phyloP scores from a whole-genome alignment of 2,797 vertebrate genomes.

The Melanotaenia boesemani region DNA sequence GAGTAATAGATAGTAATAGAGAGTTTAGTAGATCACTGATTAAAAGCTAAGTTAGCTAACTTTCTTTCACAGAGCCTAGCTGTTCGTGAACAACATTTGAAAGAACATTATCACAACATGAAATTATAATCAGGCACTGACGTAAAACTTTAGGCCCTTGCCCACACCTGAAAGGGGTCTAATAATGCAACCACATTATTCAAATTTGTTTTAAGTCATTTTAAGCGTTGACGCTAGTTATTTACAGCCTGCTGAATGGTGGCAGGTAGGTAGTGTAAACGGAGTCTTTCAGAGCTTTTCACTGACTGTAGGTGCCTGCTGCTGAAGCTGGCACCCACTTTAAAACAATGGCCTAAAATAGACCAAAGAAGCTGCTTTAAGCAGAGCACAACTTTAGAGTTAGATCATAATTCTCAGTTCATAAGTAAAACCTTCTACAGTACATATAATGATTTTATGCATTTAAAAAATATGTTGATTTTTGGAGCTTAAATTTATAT shows the following conservation, averaged over 20 bases:
- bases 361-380: conserved; percentile 2
- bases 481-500: not conserved
- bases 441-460: not conserved
- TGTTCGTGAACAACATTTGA: too few species aligned
- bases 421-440: not conserved
- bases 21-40: too few species aligned
- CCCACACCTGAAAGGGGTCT: too few species aligned
- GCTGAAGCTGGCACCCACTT: not conserved
- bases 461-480: not conserved
- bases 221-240: not conserved
- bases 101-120: too few species aligned
- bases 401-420: not conserved
- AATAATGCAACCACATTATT: too few species aligned
- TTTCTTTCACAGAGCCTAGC: too few species aligned
- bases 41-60: too few species aligned
- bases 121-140: too few species aligned
- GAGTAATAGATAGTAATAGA: too few species aligned
- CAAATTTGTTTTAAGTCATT: too few species aligned
- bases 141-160: too few species aligned
- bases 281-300: not conserved
- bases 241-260: not conserved
- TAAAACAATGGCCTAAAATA: not conserved
- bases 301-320: conserved; percentile 1
- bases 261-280: not conserved
- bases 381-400: not conserved